Evolutionary conservation across 2,113 vertebrate species (phyloP).

Genomic region (Ginglymostoma cirratum): DNA sequence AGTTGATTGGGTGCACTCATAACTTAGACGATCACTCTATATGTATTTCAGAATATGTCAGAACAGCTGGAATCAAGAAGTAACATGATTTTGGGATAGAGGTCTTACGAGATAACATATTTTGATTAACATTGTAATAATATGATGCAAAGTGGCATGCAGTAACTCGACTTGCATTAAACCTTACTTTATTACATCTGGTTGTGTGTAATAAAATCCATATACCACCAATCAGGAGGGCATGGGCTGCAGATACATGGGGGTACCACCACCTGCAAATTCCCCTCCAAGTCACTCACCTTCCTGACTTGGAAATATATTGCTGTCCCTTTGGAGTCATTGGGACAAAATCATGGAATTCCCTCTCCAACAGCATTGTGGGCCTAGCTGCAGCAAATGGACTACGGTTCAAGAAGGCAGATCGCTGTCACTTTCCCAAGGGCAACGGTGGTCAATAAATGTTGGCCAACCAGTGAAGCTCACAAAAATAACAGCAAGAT

Average conservation of each 20-base stretch:
- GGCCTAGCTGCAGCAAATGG: no score
- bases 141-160: not conserved
- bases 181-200: not conserved
- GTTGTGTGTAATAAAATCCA: not conserved
- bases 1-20: not conserved
- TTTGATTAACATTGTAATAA: not conserved
- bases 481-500: no score
- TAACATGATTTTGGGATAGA: not conserved
- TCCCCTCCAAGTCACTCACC: no score
- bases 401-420: no score
- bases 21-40: not conserved
- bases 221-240: not conserved
- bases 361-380: no score
- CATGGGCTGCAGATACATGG: no score
- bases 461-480: no score
- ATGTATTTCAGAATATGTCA: not conserved
- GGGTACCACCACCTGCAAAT: not conserved
- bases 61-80: not conserved
- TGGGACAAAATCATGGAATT: no score
- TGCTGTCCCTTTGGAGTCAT: no score
- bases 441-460: no score
- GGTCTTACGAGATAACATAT: not conserved
- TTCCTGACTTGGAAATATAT: no score
- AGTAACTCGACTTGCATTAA: not conserved
- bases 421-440: no score